Conservation (phyloP, 1,140 invertebrate genomes). For the Drosophila sturtevanti region DNA sequence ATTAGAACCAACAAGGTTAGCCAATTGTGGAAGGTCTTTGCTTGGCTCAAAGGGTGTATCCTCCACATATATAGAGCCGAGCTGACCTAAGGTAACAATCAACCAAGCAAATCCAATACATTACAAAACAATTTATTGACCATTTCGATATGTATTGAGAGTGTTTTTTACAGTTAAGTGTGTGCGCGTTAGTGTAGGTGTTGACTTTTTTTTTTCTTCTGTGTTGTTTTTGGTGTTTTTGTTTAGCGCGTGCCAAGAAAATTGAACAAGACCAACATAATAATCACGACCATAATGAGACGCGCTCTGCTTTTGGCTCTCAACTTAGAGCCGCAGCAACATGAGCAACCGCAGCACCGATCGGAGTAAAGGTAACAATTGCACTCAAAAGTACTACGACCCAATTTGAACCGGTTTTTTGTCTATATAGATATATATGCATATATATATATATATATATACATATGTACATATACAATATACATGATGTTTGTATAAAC, state of each 20-base stretch:
- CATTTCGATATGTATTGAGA: constrained; percentile 19
- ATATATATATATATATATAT: not conserved
- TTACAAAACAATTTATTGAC: constrained; percentile 59
- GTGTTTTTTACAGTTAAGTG: constrained; percentile 26
- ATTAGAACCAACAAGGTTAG: constrained; percentile 68
- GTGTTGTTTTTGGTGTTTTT: constrained; percentile 16
- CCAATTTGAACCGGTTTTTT: constrained; percentile 76
- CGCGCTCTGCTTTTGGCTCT: constrained; percentile 14
- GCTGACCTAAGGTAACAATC: constrained; percentile 71
- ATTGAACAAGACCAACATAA: constrained; percentile 73
- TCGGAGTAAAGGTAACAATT: constrained; percentile 74
- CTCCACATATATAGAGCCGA: constrained; percentile 9
- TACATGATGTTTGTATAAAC: constrained; percentile 35
- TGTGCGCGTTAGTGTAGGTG: constrained; percentile 21
- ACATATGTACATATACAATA: constrained; percentile 11
- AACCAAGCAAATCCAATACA: constrained; percentile 33
- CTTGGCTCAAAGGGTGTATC: constrained; percentile 18
- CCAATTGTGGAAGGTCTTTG: constrained; percentile 29
- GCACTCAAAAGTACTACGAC: constrained; percentile 81
- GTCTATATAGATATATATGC: constrained; percentile 24
- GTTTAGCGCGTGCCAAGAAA: constrained; percentile 74
- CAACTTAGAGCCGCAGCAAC: not conserved
- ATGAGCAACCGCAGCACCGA: constrained; percentile 1
- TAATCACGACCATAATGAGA: constrained; percentile 63
- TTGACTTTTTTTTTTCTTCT: no score